These are phyloP conservation scores for Aplysia californica DNA, from an alignment of 1,140 invertebrate genomes.

Conservation along the genomic window DNA sequence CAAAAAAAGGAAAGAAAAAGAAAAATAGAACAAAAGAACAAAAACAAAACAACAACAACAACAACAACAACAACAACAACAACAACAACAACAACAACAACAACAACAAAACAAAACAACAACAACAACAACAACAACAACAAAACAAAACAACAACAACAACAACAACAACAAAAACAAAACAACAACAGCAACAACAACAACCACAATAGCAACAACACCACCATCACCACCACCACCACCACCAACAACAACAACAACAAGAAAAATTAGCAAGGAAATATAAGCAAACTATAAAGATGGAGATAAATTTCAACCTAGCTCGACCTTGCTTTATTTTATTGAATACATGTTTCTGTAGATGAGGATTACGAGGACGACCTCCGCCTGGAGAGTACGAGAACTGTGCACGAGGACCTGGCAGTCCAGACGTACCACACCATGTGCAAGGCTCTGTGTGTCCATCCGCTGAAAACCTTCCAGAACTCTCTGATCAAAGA, in stretches of 20 bases:
- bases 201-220: neutral
- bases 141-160: too few relatives aligned
- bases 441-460: neutral
- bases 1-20: too few relatives aligned
- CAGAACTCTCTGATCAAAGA: slow-evolving; percentile 4
- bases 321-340: neutral
- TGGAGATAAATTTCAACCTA: neutral
- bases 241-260: too few relatives aligned
- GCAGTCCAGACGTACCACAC: slow-evolving; percentile 5
- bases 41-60: too few relatives aligned
- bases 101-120: too few relatives aligned
- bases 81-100: too few relatives aligned
- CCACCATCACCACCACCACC: neutral
- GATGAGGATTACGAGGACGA: slow-evolving; percentile 17
- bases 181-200: neutral
- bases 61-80: too few relatives aligned
- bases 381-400: neutral
- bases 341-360: neutral
- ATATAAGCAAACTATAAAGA: neutral
- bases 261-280: too few relatives aligned
- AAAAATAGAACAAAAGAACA: too few relatives aligned
- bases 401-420: neutral
- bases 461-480: slow-evolving; percentile 17
- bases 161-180: neutral
- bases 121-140: too few relatives aligned